These are phyloP conservation scores for Plutella xylostella DNA, from an alignment of 2,888 invertebrate genomes.

Conservation along the genomic window DNA sequence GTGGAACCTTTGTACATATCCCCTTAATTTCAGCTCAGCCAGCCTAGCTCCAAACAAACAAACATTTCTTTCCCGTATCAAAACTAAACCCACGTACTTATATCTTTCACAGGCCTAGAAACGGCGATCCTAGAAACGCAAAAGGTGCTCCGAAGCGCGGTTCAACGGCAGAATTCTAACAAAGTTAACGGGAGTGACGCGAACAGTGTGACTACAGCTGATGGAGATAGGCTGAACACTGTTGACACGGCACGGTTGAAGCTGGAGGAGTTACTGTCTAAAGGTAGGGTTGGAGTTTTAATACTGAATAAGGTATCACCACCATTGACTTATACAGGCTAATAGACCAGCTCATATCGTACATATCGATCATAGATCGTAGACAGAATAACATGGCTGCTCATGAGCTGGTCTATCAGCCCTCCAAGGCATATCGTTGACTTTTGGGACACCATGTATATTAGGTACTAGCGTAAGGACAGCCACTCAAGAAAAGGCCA, in stretches of 20 bases:
- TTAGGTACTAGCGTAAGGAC: too few relatives aligned
- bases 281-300: slow-evolving; percentile 36
- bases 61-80: background rate
- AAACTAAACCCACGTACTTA: background rate
- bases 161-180: slow-evolving; percentile 18
- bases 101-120: slow-evolving; percentile 46
- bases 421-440: too few relatives aligned
- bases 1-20: too few relatives aligned
- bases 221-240: slow-evolving; percentile 29
- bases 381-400: too few relatives aligned
- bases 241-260: slow-evolving; percentile 36
- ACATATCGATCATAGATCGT: too few relatives aligned
- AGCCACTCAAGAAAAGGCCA: too few relatives aligned
- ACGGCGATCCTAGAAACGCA: slow-evolving; percentile 71
- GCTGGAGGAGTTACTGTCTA: slow-evolving; percentile 44
- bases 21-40: too few relatives aligned
- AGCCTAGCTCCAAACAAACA: background rate
- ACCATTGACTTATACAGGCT: too few relatives aligned
- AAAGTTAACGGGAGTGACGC: slow-evolving; percentile 16
- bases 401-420: too few relatives aligned
- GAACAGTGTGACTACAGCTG: slow-evolving; percentile 34
- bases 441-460: too few relatives aligned
- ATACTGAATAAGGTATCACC: too few relatives aligned
- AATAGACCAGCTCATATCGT: too few relatives aligned
- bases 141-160: slow-evolving; percentile 64